These are phyloP conservation scores for Antrozous pallidus DNA, from an alignment of 2,797 vertebrate genomes.

Conservation along the genomic window DNA sequence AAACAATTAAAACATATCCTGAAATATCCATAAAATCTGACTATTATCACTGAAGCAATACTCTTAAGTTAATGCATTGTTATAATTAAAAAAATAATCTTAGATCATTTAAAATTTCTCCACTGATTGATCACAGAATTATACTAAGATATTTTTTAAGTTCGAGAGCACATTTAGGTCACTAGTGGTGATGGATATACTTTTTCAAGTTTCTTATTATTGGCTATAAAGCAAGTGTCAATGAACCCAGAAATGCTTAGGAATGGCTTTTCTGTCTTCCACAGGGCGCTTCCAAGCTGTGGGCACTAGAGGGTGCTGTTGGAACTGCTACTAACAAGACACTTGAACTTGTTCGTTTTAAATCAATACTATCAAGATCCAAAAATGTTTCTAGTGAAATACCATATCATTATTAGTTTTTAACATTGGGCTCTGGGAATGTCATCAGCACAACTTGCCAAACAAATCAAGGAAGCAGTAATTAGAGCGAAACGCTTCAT, in stretches of 20 bases:
- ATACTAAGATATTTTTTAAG: constrained; percentile 32
- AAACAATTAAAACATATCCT: constrained; percentile 40
- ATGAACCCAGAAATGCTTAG: not conserved
- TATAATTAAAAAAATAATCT: constrained; percentile 50
- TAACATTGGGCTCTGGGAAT: constrained; percentile 71
- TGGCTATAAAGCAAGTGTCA: not conserved
- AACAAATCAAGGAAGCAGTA: constrained; percentile 79
- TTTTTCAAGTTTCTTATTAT: constrained; percentile 54
- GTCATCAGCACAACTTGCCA: constrained; percentile 75
- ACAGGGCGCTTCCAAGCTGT: not conserved
- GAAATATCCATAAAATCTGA: constrained; percentile 58
- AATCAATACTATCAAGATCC: constrained; percentile 75
- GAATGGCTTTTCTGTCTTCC: not conserved
- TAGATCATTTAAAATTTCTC: constrained; percentile 61
- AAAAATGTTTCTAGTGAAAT: constrained; percentile 81
- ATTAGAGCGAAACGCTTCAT: constrained; percentile 79
- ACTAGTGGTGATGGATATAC: constrained; percentile 47
- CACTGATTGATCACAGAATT: constrained; percentile 33
- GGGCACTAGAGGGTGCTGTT: constrained; percentile 85
- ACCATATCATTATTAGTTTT: constrained; percentile 83
- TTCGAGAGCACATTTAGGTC: constrained; percentile 41
- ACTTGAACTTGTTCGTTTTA: constrained; percentile 34
- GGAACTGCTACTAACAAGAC: constrained; percentile 75
- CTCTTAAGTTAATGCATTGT: constrained; percentile 56
- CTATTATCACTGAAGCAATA: constrained; percentile 21